A percentile compares a stretch with the other conserved stretches of the same genome.
Conservation (phyloP, 2,113 vertebrate species). For the Carassius carassius region DNA sequence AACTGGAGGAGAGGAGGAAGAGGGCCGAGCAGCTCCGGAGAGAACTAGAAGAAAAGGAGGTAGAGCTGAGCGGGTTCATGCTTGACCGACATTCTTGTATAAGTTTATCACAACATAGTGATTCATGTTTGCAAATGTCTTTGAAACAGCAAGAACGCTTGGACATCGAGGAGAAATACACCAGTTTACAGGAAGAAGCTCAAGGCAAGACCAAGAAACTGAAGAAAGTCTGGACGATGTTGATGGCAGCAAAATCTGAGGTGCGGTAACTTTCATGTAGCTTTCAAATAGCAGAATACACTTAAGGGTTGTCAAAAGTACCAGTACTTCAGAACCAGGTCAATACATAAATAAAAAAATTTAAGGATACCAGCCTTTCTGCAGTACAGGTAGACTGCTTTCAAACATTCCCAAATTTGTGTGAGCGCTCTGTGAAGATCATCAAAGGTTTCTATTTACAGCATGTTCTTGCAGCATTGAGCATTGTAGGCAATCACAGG, state of each 20-base stretch:
- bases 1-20: slow-evolving; percentile 90
- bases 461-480: too few species aligned
- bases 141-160: slow-evolving; percentile 91
- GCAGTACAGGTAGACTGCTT: too few species aligned
- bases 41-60: slow-evolving; percentile 98
- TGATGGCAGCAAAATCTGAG: slow-evolving; percentile 98
- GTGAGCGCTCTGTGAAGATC: too few species aligned
- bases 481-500: too few species aligned
- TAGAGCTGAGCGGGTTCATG: slow-evolving; percentile 46
- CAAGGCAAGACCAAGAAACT: slow-evolving; percentile 98
- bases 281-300: background rate
- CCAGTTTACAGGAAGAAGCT: slow-evolving; percentile 95
- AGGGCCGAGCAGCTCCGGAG: slow-evolving; percentile 91
- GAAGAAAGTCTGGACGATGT: slow-evolving; percentile 99
- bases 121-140: background rate
- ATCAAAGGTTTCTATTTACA: too few species aligned
- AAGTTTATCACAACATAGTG: background rate
- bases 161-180: slow-evolving; percentile 99
- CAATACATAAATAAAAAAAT: too few species aligned
- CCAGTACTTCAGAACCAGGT: too few species aligned
- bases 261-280: slow-evolving; percentile 63
- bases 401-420: too few species aligned
- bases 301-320: too few species aligned
- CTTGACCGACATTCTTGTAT: background rate
- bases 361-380: too few species aligned